Evolutionary conservation across 2,797 vertebrate genomes (phyloP).

Genomic region (Rachycentron canadum): DNA sequence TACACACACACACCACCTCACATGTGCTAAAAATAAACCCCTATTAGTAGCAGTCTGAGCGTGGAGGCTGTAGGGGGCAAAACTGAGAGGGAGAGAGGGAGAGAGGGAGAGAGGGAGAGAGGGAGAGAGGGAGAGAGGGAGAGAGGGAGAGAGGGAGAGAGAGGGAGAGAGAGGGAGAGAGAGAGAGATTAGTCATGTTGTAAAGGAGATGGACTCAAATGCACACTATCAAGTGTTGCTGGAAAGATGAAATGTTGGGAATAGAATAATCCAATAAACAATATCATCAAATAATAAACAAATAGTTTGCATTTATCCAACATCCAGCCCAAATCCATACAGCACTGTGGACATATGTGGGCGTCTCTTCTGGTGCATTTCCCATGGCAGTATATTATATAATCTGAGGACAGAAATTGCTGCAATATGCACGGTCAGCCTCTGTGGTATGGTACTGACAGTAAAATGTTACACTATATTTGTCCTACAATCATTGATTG

Average conservation of each 20-base stretch:
- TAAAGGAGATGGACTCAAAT: background rate
- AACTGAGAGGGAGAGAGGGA: slow-evolving; percentile 54
- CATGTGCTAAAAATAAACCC: slow-evolving; percentile 85
- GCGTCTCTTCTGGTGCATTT: no score
- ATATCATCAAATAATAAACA: background rate
- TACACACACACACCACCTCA: slow-evolving; percentile 73
- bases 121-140: background rate
- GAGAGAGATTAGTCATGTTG: background rate
- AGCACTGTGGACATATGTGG: no score
- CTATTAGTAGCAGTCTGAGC: slow-evolving; percentile 82
- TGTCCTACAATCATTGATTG: no score
- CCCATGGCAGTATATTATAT: no score
- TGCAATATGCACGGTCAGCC: no score
- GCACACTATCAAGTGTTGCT: background rate
- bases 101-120: slow-evolving; percentile 20
- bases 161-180: no score
- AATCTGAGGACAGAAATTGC: no score
- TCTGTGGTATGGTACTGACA: no score
- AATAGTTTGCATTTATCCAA: background rate
- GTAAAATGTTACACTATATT: no score
- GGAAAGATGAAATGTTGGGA: background rate
- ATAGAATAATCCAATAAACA: background rate
- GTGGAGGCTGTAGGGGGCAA: slow-evolving; percentile 44
- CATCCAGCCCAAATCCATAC: no score
- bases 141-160: no score